These are phyloP conservation scores for Cygnus olor DNA, from an alignment of 2,797 vertebrate species.

Conservation along the genomic window DNA sequence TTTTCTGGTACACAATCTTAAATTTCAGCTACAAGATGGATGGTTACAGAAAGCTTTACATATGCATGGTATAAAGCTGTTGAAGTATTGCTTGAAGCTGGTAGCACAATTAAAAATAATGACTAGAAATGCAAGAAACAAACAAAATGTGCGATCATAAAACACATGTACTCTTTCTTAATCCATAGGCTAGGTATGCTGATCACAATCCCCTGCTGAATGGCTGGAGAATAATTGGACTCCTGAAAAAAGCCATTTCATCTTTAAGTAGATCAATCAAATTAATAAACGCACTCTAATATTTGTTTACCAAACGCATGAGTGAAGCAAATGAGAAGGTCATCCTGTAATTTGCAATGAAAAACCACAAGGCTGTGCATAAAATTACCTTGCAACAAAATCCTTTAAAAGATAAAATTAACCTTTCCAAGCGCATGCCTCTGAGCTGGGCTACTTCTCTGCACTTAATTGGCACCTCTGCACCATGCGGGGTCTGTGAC, in stretches of 20 bases:
- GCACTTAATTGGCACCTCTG: neutral
- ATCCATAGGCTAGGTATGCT: neutral
- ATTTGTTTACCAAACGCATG: slow-evolving; percentile 50
- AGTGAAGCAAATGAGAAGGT: slow-evolving; percentile 66
- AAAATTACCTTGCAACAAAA: slow-evolving; percentile 56
- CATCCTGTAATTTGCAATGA: slow-evolving; percentile 39
- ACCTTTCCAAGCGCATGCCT: slow-evolving; percentile 35
- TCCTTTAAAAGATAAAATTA: slow-evolving; percentile 64
- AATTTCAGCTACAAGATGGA: neutral
- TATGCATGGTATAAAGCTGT: neutral
- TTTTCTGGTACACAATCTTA: neutral
- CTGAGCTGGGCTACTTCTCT: neutral
- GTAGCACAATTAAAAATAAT: neutral
- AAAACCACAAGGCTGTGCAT: slow-evolving; percentile 46
- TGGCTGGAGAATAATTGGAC: slow-evolving; percentile 41
- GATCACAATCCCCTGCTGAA: neutral
- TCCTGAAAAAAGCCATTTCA: neutral
- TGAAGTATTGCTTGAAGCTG: neutral
- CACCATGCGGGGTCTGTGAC: neutral
- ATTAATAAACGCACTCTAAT: slow-evolving; percentile 55
- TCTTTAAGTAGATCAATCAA: slow-evolving; percentile 58
- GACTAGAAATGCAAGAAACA: neutral
- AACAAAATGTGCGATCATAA: neutral
- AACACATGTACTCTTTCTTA: neutral
- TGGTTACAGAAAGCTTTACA: neutral